phyloP scores from a whole-genome alignment of 2,113 vertebrate genomes.

The Carollia perspicillata region DNA sequence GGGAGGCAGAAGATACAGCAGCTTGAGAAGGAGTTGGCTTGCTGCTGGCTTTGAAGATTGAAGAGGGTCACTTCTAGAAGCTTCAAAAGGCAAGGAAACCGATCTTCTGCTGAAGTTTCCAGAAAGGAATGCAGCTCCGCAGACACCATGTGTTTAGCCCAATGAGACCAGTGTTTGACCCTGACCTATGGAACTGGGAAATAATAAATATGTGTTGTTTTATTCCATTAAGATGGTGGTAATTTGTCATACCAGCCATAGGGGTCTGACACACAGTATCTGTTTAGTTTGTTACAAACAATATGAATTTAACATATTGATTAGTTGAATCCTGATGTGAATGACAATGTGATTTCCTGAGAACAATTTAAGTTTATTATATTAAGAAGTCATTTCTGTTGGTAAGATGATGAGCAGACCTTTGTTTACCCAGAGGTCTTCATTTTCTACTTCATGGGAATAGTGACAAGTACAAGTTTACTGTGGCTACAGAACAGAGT shows the following conservation, averaged over 20 bases:
- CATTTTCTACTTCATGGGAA: not conserved
- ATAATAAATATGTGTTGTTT: not conserved
- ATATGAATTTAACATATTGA: not conserved
- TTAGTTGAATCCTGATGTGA: not conserved
- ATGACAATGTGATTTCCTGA: not conserved
- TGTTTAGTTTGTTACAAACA: not conserved
- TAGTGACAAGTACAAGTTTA: not conserved
- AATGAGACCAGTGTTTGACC: not conserved
- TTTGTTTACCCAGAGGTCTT: not conserved
- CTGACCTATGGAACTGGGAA: not conserved
- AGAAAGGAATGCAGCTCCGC: not conserved
- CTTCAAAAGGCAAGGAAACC: not conserved
- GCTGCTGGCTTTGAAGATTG: not conserved
- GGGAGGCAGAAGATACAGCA: not conserved
- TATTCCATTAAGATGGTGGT: not conserved
- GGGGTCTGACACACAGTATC: not conserved
- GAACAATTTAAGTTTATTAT: not conserved
- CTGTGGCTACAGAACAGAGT: not conserved
- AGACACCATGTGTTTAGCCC: not conserved
- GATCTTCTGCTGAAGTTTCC: not conserved
- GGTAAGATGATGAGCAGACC: not conserved
- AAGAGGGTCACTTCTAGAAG: not conserved
- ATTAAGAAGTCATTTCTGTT: not conserved
- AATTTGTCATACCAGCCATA: not conserved
- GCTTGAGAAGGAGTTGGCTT: not conserved